Evolutionary conservation across 1,140 invertebrate species (phyloP).

Genomic region (Marisa cornuarietis): DNA sequence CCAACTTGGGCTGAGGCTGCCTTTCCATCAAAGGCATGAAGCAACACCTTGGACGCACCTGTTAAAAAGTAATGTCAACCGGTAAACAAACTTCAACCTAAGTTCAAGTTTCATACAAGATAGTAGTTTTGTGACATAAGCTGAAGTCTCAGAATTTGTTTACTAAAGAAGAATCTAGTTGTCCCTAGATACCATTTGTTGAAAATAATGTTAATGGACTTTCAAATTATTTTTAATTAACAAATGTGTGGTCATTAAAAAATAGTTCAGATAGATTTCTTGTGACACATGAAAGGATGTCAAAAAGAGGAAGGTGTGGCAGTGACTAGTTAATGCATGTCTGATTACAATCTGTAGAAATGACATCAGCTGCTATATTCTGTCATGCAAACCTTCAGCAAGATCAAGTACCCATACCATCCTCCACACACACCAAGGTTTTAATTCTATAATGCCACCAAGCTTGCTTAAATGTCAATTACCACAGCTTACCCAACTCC

Average conservation of each 20-base stretch:
- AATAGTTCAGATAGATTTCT: too few species aligned
- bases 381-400: too few species aligned
- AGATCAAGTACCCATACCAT: too few species aligned
- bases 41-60: conserved; percentile 60
- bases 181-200: background rate
- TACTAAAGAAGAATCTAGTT: background rate
- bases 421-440: too few species aligned
- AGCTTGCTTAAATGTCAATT: background rate
- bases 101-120: background rate
- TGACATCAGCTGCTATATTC: too few species aligned
- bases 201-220: background rate
- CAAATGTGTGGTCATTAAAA: too few species aligned
- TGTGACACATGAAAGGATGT: too few species aligned
- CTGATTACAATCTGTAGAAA: too few species aligned
- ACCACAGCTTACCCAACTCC: conserved; percentile 49
- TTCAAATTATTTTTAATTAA: background rate
- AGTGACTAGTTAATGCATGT: too few species aligned
- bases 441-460: too few species aligned
- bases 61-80: background rate
- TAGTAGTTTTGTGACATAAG: background rate
- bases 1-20: conserved; percentile 60
- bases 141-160: background rate
- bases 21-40: conserved; percentile 67
- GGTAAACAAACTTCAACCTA: background rate
- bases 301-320: too few species aligned